Conservation (phyloP, 2,797 vertebrate species). For the Peromyscus nudipes region DNA sequence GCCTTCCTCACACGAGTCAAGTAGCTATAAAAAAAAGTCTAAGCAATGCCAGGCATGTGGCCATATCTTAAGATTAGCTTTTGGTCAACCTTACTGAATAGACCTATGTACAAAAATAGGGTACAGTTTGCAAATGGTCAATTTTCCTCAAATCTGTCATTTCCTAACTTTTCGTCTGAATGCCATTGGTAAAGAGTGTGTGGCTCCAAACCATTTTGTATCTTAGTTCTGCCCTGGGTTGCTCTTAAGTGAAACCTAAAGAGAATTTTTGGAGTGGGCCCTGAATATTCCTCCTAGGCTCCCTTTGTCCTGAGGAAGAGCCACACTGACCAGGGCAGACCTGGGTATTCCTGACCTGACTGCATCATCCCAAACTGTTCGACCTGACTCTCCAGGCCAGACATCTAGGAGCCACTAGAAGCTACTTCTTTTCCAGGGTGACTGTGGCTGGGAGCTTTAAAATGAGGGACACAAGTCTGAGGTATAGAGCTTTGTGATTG, state of each 20-base stretch:
- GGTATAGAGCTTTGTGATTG: not conserved
- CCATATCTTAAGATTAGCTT: not conserved
- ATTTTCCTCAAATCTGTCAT: too few relatives aligned
- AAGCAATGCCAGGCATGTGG: rapidly evolving
- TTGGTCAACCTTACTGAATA: not conserved
- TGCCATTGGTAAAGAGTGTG: not conserved
- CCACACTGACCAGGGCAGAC: not conserved
- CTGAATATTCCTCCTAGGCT: not conserved
- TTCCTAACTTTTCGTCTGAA: not conserved
- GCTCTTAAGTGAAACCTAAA: not conserved
- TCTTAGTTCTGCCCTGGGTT: not conserved
- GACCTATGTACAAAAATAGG: not conserved
- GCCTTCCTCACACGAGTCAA: not conserved
- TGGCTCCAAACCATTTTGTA: not conserved
- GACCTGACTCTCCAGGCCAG: not conserved
- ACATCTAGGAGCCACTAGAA: not conserved
- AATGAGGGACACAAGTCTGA: not conserved
- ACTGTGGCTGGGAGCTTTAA: not conserved
- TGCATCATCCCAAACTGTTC: too few relatives aligned
- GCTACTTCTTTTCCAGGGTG: not conserved
- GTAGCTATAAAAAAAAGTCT: not conserved
- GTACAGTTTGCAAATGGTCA: not conserved
- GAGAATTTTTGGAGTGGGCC: not conserved
- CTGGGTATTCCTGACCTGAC: not conserved
- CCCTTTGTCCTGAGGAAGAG: not conserved